Percentiles rank a stretch among this genome's conserved stretches.
Conservation (phyloP, 2,888 invertebrate genomes). For the Oligia strigilis region DNA sequence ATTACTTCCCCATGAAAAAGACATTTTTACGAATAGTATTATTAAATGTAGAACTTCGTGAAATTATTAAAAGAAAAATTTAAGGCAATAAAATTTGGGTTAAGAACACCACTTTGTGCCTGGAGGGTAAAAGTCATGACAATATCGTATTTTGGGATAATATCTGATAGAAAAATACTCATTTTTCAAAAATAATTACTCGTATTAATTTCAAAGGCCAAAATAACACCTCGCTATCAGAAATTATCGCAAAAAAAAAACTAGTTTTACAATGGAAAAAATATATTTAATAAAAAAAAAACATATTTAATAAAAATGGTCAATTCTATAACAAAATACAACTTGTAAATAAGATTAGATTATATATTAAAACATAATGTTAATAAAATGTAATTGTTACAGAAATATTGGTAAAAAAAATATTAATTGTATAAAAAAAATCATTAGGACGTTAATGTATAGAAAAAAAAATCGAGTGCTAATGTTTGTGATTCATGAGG, state of each 20-base stretch:
- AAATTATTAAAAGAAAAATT: constrained; percentile 71
- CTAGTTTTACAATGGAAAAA: constrained; percentile 77
- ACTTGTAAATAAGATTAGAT: constrained; percentile 88
- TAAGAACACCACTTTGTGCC: constrained; percentile 89
- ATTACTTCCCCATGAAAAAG: constrained; percentile 88
- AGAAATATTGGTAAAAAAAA: constrained; percentile 80
- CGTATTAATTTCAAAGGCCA: constrained; percentile 25
- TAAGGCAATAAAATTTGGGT: constrained; percentile 88
- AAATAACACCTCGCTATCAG: constrained; percentile 66
- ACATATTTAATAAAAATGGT: constrained; percentile 81
- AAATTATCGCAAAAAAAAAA: constrained; percentile 74
- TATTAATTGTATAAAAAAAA: constrained; percentile 80
- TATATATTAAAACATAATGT: constrained; percentile 83
- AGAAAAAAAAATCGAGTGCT: constrained; percentile 80
- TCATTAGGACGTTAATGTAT: constrained; percentile 79
- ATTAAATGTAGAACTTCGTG: constrained; percentile 89
- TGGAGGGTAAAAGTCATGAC: constrained; percentile 81
- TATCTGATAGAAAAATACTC: constrained; percentile 72
- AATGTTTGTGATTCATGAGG: constrained; percentile 88
- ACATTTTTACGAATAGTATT: constrained; percentile 91
- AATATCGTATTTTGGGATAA: constrained; percentile 81
- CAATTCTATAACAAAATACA: constrained; percentile 86
- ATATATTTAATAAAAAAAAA: constrained; percentile 79
- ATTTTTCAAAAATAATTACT: constrained; percentile 48
- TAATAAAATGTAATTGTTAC: constrained; percentile 86